Evolutionary conservation across 2,888 invertebrate species (phyloP).

Genomic region (Sesia apiformis): DNA sequence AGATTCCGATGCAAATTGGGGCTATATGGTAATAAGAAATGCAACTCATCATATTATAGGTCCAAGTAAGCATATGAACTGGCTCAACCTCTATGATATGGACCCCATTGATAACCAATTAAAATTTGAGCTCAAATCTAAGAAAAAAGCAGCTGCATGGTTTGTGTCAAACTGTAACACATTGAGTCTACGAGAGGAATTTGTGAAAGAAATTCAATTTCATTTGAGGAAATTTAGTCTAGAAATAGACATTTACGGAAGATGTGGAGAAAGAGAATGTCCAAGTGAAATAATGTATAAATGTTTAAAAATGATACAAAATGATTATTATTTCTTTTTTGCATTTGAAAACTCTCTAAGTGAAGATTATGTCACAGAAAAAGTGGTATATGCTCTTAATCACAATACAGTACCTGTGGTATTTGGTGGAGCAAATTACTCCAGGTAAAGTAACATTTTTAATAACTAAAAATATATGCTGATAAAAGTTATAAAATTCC

Average conservation of each 20-base stretch:
- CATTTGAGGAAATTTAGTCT: conserved; percentile 28
- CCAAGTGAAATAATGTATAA: conserved; percentile 26
- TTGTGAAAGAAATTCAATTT: conserved; percentile 21
- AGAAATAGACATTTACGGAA: conserved; percentile 37
- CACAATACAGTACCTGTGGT: conserved; percentile 79
- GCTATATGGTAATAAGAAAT: conserved; percentile 36
- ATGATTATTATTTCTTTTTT: conserved; percentile 48
- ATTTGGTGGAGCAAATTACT: conserved; percentile 79
- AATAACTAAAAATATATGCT: too few relatives aligned
- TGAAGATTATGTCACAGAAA: conserved; percentile 59
- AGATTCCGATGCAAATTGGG: conserved; percentile 45
- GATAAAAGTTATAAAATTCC: too few relatives aligned
- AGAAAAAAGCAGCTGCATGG: conserved; percentile 41
- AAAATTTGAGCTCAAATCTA: conserved; percentile 19
- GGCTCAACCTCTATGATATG: conserved; percentile 26
- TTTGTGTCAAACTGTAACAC: conserved; percentile 45
- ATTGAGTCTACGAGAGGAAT: conserved; percentile 32
- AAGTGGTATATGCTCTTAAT: conserved; percentile 54
- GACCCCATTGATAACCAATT: conserved; percentile 16
- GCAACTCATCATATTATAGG: conserved; percentile 29
- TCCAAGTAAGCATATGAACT: conserved; percentile 26
- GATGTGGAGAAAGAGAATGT: conserved; percentile 36
- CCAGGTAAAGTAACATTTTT: conserved; percentile 24
- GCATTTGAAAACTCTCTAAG: conserved; percentile 50
- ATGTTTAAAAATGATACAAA: conserved; percentile 32